Evolutionary conservation across 2,113 vertebrate genomes (phyloP).

Genomic region (Aix galericulata): DNA sequence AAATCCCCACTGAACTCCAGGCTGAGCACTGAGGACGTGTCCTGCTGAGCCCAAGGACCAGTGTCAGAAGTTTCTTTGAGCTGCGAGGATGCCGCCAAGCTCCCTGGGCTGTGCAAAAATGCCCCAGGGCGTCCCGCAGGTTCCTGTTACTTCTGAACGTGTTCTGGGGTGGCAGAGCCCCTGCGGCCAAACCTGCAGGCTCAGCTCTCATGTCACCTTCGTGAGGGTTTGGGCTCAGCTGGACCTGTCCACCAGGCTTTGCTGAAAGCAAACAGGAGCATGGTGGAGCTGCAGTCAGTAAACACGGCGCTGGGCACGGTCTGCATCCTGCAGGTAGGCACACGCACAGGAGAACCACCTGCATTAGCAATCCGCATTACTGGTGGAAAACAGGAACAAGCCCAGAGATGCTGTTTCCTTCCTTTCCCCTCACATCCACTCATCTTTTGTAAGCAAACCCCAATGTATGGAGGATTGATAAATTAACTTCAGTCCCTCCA

Average conservation of each 20-base stretch:
- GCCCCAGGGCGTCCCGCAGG: not conserved
- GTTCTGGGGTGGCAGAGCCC: not conserved
- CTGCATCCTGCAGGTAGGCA: not conserved
- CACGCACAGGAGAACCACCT: not conserved
- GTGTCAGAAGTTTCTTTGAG: not conserved
- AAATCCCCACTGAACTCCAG: not conserved
- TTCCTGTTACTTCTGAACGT: not conserved
- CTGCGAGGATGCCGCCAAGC: rapidly evolving
- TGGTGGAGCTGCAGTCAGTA: rapidly evolving
- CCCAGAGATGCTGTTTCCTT: not conserved
- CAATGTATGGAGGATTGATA: not conserved
- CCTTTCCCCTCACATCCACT: not conserved
- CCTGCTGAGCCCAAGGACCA: not conserved
- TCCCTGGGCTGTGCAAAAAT: not conserved
- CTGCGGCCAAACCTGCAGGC: not conserved
- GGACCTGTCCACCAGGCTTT: not conserved
- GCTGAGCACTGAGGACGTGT: not conserved
- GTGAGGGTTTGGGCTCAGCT: not conserved
- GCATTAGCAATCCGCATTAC: not conserved
- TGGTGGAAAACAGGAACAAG: not conserved
- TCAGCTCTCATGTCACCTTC: not conserved
- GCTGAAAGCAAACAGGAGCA: not conserved
- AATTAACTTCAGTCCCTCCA: not conserved
- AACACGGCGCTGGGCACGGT: rapidly evolving
- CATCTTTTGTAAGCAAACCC: not conserved